Evolutionary conservation across 2,888 invertebrate genomes (phyloP).

Genomic region (Glaucopsyche alexis): DNA sequence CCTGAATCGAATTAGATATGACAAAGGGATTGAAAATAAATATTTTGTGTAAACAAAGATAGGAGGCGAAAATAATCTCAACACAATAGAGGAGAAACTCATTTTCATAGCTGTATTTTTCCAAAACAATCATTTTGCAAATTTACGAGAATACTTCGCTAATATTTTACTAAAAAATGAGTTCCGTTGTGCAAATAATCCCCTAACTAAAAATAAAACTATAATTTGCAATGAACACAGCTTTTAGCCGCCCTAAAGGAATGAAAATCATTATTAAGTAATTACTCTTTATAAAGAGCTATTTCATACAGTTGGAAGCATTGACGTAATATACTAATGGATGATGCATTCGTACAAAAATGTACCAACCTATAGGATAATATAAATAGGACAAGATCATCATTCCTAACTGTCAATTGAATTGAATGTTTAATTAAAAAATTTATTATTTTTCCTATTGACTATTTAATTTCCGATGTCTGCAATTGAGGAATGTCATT

Average conservation of each 20-base stretch:
- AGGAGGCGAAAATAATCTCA: neutral
- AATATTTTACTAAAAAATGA: neutral
- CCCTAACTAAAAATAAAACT: neutral
- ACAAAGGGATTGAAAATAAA: conserved; percentile 30
- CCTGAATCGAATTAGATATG: conserved; percentile 48
- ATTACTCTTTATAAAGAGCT: conserved; percentile 16
- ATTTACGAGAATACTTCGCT: too few species aligned
- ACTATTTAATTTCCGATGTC: too few species aligned
- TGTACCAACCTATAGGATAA: neutral
- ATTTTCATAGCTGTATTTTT: too few species aligned
- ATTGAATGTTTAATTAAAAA: too few species aligned
- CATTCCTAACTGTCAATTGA: too few species aligned
- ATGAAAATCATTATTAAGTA: conserved; percentile 20
- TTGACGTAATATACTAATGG: neutral
- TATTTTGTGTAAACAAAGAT: conserved; percentile 18
- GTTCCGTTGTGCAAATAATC: neutral
- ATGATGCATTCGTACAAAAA: neutral
- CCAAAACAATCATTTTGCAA: too few species aligned
- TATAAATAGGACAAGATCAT: neutral
- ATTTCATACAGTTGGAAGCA: conserved; percentile 2
- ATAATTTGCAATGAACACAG: conserved; percentile 4
- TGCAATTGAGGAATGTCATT: too few species aligned
- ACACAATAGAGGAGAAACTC: too few species aligned
- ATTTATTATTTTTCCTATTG: too few species aligned
- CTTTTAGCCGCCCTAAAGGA: conserved; percentile 17